Evolutionary conservation across 2,888 invertebrate genomes (phyloP).

Genomic region (Drosophila flavopinicola): DNA sequence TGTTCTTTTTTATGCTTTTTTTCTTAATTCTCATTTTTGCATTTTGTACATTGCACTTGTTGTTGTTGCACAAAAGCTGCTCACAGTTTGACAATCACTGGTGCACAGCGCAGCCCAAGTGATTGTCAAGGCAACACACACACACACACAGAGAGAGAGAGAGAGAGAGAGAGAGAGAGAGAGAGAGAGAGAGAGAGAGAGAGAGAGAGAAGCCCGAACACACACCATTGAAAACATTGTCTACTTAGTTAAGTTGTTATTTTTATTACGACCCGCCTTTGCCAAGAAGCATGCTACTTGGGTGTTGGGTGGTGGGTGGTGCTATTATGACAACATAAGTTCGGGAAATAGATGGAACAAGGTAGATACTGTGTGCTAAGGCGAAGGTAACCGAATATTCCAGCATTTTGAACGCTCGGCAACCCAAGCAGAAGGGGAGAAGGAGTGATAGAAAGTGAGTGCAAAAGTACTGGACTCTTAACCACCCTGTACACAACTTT

Average conservation of each 20-base stretch:
- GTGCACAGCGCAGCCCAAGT: slow-evolving; percentile 26
- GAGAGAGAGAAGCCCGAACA: slow-evolving; percentile 9
- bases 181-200: background rate
- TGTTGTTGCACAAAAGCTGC: slow-evolving; percentile 61
- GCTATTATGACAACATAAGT: slow-evolving; percentile 71
- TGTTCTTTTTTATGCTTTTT: slow-evolving; percentile 2
- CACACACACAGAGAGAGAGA: slow-evolving; percentile 5
- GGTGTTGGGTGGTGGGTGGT: slow-evolving; percentile 8
- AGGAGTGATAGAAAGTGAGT: no score
- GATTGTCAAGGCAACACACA: slow-evolving; percentile 59
- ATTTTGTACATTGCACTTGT: slow-evolving; percentile 27
- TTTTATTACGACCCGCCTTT: slow-evolving; percentile 64
- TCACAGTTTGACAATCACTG: slow-evolving; percentile 60
- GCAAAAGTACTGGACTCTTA: no score
- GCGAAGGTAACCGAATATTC: slow-evolving; percentile 35
- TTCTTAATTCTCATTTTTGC: background rate
- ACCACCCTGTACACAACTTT: no score
- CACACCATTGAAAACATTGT: slow-evolving; percentile 38
- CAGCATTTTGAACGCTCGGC: slow-evolving; percentile 34
- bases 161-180: slow-evolving; percentile 1
- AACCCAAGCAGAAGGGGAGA: slow-evolving; percentile 6
- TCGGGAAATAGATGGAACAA: slow-evolving; percentile 44
- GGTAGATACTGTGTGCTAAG: background rate
- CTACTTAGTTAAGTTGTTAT: slow-evolving; percentile 75
- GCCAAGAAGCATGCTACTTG: slow-evolving; percentile 16